Conservation (phyloP, 2,797 vertebrate species). For the Onychomys arenicola region DNA sequence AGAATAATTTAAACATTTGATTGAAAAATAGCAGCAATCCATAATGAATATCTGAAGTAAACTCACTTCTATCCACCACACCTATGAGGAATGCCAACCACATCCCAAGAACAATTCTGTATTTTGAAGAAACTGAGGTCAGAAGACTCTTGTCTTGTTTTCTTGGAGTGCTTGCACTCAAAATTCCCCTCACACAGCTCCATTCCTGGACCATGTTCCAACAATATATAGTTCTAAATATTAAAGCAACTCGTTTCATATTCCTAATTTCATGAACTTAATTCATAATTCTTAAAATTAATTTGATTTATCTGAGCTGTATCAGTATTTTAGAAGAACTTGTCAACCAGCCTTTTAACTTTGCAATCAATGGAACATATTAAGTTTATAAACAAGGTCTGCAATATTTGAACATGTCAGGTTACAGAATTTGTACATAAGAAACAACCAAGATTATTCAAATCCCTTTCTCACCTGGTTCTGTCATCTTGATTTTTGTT, state of each 20-base stretch:
- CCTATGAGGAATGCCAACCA: too few relatives aligned
- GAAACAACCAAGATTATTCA: slow-evolving; percentile 21
- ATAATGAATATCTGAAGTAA: neutral
- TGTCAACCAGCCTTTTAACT: slow-evolving; percentile 32
- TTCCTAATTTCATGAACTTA: slow-evolving; percentile 14
- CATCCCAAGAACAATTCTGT: neutral
- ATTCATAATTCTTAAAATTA: slow-evolving; percentile 54
- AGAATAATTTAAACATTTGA: neutral
- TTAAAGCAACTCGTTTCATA: slow-evolving; percentile 45
- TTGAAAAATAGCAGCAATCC: neutral
- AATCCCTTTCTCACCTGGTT: neutral
- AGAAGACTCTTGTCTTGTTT: neutral
- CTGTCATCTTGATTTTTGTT: slow-evolving; percentile 48
- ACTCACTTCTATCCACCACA: neutral
- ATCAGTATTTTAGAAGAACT: slow-evolving; percentile 36
- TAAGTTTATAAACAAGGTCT: slow-evolving; percentile 48
- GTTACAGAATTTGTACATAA: slow-evolving; percentile 5
- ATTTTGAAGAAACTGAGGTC: too few relatives aligned
- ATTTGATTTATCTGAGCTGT: slow-evolving; percentile 55
- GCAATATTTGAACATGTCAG: neutral
- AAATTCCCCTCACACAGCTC: neutral
- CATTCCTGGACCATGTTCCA: too few relatives aligned
- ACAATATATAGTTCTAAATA: neutral
- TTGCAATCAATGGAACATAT: slow-evolving; percentile 15
- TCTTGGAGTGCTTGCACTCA: neutral